Base-by-base conservation (phyloP, 2,888 invertebrate genomes). In the Caradrina kadenii region DNA sequence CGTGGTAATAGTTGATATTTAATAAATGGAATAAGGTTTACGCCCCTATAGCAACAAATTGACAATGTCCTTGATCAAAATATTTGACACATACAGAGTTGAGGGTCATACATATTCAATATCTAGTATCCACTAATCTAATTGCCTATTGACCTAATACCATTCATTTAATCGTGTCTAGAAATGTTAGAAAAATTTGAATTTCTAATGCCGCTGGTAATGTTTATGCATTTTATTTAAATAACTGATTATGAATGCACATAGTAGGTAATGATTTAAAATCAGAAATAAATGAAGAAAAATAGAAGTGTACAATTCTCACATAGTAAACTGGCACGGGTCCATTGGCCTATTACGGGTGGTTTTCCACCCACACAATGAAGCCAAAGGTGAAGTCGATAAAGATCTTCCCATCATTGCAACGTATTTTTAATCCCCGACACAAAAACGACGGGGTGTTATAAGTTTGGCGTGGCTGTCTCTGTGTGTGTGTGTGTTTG, bases 91-190 rank as follows among this genome's bases (percentile, higher is more conserved):
- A 2, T 39, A 48, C 19, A 6, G 10, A 54, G 54, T 63, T 55
- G 50, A 63, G 72, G 72, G 63, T 74, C 63, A 74, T 77, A 55
- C 53, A 77, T 74, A 77, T 74, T 71, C 72, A 74, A 72, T 52
- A 26, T 4, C 26, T 26, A 15, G 48, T 63, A 77, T 50, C 26
- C 49, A 45, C 8, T 15, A 15, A 19, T 48, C 19, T 52, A 69
- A 39, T 63, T 52, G 55, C 52, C 2, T 42, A 49, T 35, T 59
- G 19, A 50, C 63, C 71, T 35, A 68, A 69, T 73, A 62, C 77
- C 62, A 26, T 58, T 39, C 26, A 63, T 55, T 55, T 60, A 76
- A 52, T 52, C 39, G 10, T 22, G n/a, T 49, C 39, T 11, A 31
- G 10, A n/a, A 22, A 52, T 56, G 59, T 19, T 55, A 48, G 17